Evolutionary conservation across 2,888 invertebrate genomes (phyloP), one percentile per base, ranked within the genome.

Genomic region (Caenorhabditis japonica): DNA sequence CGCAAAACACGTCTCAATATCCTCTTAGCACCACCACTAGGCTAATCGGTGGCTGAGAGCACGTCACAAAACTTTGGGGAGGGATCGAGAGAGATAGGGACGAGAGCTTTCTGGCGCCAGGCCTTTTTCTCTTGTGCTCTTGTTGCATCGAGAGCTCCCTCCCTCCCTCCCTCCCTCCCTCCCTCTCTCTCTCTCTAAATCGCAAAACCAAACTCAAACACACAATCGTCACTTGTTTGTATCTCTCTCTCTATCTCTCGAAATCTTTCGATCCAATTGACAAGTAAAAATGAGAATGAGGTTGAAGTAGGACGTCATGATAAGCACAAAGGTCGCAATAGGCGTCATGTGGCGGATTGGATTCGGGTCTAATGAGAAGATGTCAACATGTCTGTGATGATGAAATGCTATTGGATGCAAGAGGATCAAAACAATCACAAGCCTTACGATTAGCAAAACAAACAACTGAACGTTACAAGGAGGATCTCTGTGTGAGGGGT

Each of bases 21-120:
- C 33, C 19, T 4, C 17, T 5, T 30, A 8, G 15, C 47, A 23
- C 3, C 8, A 17, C 25, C 21, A 52, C 41, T 21, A 39, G 51
- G 51, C 60, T 60, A 60, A 60, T 60, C 60, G 60, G 27, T 51
- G 60, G 51, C 39, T 60, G 60, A 39, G 17, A 15, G 15, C 17
- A 4, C 41, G 12, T 7, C 15, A 4, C 41, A 12, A 7, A 17
- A 5, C 43, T 23, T 13, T 13, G 10, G 23, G 5, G 41, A 60
- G 52, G 23, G 61, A 44, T 3, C 15, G 51, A n/a, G 61, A 61
- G 61, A 61, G 43, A 61, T 61, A 61, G 61, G 52, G 52, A 61
- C 61, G 61, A 52, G 61, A 61, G 34, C 33, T 43, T 17, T 30
- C 30, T 30, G 30, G 30, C 30, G 30, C 30, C 30, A 30, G 30